Conservation (phyloP, 2,797 vertebrate species). For the Aeoliscus strigatus region DNA sequence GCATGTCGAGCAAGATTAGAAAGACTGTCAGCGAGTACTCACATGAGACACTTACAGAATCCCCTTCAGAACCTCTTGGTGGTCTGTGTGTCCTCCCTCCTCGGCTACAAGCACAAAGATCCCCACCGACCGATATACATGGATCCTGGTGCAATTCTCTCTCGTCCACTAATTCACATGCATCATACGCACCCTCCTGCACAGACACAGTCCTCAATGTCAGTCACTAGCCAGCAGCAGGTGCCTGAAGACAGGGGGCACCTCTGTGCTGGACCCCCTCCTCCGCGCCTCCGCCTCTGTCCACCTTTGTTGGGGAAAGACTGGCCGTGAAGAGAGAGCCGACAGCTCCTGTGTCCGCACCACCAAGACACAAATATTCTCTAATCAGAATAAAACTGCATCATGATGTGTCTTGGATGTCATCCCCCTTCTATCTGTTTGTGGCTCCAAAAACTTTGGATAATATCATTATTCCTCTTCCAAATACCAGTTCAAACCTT, state of each 20-base stretch:
- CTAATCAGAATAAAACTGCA: slow-evolving; percentile 59
- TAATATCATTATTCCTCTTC: slow-evolving; percentile 8
- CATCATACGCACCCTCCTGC: slow-evolving; percentile 29
- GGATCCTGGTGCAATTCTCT: slow-evolving; percentile 30
- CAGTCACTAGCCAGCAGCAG: slow-evolving; percentile 64
- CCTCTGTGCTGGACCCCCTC: slow-evolving; percentile 57
- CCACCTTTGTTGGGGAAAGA: slow-evolving; percentile 61
- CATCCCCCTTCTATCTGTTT: slow-evolving; percentile 7
- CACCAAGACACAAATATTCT: slow-evolving; percentile 52
- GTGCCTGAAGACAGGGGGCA: slow-evolving; percentile 69
- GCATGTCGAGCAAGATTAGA: slow-evolving; percentile 4
- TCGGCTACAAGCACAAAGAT: slow-evolving; percentile 37
- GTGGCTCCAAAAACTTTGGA: slow-evolving; percentile 17
- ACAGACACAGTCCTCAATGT: slow-evolving; percentile 59
- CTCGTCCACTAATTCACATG: slow-evolving; percentile 43
- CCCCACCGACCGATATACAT: slow-evolving; percentile 32
- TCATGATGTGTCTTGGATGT: slow-evolving; percentile 10
- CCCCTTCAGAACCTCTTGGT: slow-evolving; percentile 22
- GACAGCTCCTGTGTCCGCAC: slow-evolving; percentile 38
- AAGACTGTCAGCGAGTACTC: slow-evolving; percentile 44
- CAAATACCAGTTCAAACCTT: slow-evolving; percentile 20
- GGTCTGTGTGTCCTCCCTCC: slow-evolving; percentile 27
- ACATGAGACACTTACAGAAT: slow-evolving; percentile 50
- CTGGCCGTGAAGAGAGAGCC: slow-evolving; percentile 47
- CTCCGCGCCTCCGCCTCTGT: slow-evolving; percentile 42